Conservation (phyloP, 2,888 invertebrate genomes). For the Cantharis rustica region DNA sequence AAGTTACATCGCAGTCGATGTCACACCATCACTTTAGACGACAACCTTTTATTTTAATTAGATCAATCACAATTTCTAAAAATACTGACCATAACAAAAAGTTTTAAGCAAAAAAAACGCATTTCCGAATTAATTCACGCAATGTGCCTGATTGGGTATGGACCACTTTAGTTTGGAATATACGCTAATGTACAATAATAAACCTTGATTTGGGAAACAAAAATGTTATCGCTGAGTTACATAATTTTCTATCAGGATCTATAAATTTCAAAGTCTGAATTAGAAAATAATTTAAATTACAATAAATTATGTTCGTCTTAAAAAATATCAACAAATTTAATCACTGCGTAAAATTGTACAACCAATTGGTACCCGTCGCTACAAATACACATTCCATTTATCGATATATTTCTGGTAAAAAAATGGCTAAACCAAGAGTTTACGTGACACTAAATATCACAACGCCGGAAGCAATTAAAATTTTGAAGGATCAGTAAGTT, state of each 20-base stretch:
- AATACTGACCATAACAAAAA: too few species aligned
- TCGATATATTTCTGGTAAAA: slow-evolving; percentile 8
- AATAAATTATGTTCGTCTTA: neutral
- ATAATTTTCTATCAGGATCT: neutral
- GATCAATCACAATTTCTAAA: too few species aligned
- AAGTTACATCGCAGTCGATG: too few species aligned
- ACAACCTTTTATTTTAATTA: too few species aligned
- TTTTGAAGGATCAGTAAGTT: slow-evolving; percentile 69
- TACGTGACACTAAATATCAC: slow-evolving; percentile 74
- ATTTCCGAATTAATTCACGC: too few species aligned
- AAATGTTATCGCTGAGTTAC: neutral
- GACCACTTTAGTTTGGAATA: neutral
- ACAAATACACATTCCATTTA: neutral
- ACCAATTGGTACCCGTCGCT: neutral
- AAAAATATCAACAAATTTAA: neutral
- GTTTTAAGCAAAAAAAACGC: too few species aligned
- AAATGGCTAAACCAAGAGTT: slow-evolving; percentile 63
- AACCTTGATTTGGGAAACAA: neutral
- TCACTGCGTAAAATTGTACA: neutral
- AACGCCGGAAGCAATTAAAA: slow-evolving; percentile 66
- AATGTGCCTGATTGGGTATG: neutral
- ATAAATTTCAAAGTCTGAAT: neutral
- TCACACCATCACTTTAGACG: too few species aligned
- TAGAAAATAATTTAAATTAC: neutral
- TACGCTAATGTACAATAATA: neutral